Evolutionary conservation across 2,113 vertebrate species (phyloP).

Genomic region (Bos javanicus): DNA sequence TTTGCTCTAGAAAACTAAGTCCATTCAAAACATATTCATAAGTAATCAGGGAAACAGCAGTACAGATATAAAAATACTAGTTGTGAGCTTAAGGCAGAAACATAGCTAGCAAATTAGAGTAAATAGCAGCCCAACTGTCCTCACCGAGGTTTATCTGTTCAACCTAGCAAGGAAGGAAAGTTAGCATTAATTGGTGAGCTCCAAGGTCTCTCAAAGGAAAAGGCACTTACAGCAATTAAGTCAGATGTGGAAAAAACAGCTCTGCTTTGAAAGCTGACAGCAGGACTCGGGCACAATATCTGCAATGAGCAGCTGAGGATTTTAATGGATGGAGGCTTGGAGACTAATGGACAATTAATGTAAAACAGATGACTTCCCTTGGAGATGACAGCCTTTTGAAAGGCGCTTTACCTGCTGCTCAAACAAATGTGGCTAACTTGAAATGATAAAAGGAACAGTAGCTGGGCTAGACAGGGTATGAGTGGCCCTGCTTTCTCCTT

Average conservation of each 20-base stretch:
- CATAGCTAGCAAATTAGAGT: slow-evolving; percentile 1
- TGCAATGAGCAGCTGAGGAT: slow-evolving; percentile 44
- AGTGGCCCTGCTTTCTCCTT: slow-evolving; percentile 51
- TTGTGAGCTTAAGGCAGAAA: not conserved
- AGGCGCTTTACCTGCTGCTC: slow-evolving; percentile 62
- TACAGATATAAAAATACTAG: not conserved
- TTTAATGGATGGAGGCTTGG: slow-evolving; percentile 61
- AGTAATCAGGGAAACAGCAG: not conserved
- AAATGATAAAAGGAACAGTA: slow-evolving; percentile 3
- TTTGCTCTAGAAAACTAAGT: not conserved
- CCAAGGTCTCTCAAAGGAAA: slow-evolving; percentile 27
- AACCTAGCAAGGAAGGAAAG: slow-evolving; percentile 3
- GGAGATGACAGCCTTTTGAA: slow-evolving; percentile 57
- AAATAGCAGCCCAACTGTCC: slow-evolving; percentile 7
- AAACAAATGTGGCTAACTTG: slow-evolving; percentile 1
- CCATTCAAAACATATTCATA: not conserved
- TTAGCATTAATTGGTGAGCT: slow-evolving; percentile 40
- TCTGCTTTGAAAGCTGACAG: slow-evolving; percentile 56
- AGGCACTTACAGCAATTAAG: slow-evolving; percentile 72
- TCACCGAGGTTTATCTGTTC: not conserved
- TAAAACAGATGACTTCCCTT: slow-evolving; percentile 62
- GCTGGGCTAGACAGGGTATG: not conserved
- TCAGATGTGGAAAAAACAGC: slow-evolving; percentile 57
- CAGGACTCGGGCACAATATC: not conserved
- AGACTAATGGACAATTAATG: slow-evolving; percentile 72